A percentile compares a stretch with the other conserved stretches of the same genome.
Conservation (phyloP, 2,113 vertebrate species). For the Calyptommatus sinebrachiatus region DNA sequence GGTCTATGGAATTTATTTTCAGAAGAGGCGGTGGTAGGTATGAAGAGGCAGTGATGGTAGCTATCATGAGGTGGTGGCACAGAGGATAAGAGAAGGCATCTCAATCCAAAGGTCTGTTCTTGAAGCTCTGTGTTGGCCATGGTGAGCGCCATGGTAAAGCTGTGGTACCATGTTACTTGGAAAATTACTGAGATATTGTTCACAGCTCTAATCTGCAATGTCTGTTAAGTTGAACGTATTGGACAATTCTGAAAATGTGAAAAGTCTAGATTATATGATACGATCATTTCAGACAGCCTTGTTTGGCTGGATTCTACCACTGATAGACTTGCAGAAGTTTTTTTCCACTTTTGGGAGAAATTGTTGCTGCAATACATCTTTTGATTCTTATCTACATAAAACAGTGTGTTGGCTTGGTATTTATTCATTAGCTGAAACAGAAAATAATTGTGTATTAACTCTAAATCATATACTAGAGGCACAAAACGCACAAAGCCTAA, state of each 20-base stretch:
- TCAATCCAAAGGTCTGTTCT: too few relatives aligned
- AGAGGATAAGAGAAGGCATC: too few relatives aligned
- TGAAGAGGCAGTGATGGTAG: too few relatives aligned
- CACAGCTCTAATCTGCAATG: not conserved
- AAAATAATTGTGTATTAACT: constrained; percentile 23
- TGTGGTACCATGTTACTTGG: not conserved
- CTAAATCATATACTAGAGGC: constrained; percentile 34
- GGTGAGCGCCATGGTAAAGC: too few relatives aligned
- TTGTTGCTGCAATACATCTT: not conserved
- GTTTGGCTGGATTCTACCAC: constrained; percentile 3
- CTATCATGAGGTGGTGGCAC: too few relatives aligned
- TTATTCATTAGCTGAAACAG: constrained; percentile 48
- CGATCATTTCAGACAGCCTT: not conserved
- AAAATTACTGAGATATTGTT: not conserved
- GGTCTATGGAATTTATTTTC: too few relatives aligned
- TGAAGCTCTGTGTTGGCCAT: too few relatives aligned
- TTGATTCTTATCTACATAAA: constrained; percentile 18
- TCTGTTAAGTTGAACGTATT: not conserved
- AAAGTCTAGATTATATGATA: not conserved
- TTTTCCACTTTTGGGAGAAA: constrained; percentile 4
- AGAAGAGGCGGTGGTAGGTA: too few relatives aligned
- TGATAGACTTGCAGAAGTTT: not conserved
- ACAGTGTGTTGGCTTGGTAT: constrained; percentile 26
- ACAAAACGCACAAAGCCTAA: not conserved
- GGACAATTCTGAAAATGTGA: not conserved